Evolutionary conservation across 1,140 invertebrate genomes (phyloP), one percentile per base, ranked within the genome.

Genomic region (Arctopsyche grandis): DNA sequence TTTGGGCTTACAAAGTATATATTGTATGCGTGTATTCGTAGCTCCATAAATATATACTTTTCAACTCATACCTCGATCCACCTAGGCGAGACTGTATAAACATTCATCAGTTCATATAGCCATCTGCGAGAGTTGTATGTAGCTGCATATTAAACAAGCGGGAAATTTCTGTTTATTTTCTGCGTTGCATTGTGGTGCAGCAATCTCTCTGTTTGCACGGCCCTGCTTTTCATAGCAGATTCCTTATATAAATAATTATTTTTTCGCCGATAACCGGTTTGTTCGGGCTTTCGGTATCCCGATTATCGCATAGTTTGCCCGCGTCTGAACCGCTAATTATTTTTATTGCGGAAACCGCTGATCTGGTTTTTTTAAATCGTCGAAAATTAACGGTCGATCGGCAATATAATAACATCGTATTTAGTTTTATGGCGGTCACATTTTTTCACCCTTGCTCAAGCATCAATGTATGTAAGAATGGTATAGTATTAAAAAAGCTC

Each of bases 101-200:
- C 63, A 66, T 66, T 66, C 21, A 66, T 24, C 63, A 66, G 63
- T 66, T 66, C 63, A 66, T 66, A 66, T 66, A 26, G 21, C 24
- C 63, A 66, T 66, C 56, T 60, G 56, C 56, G 56, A 60, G 56
- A 60, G 56, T 19, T 21, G 56, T 60, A 4, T 38, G 29, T 1
- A 4, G 29, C 14, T 9, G 56, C 56, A 21, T 21, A 21, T 60
- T 60, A 60, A 60, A 60, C 16, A 19, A 19, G 9, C 56, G 56
- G 56, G 56, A 60, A 60, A 60, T 60, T 60, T 60, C 56, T 9
- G 56, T 60, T 60, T 60, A 60, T 60, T n/a, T n/a, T n/a, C n/a
- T n/a, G 12, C 56, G 56, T 9, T 60, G 56, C 56, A 60, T 60
- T 60, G 21, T 60, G 9, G 7, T 60, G 56, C 56, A 60, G 56